Evolutionary conservation across 2,797 vertebrate species (phyloP), one percentile per base, ranked within the genome.

Genomic region (Prionace glauca): DNA sequence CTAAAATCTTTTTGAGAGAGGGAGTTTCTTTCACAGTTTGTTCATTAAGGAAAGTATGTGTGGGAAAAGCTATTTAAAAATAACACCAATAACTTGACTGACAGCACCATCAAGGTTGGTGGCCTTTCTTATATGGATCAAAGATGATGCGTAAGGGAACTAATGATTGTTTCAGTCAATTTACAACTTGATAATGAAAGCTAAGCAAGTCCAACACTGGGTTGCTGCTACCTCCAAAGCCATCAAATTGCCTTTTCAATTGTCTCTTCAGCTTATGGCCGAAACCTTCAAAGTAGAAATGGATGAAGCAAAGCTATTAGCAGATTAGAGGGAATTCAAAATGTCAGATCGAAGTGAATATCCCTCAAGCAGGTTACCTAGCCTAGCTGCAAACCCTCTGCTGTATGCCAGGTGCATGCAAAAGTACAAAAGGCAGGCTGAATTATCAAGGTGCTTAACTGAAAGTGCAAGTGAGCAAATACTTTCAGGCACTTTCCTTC

Each of bases 261-360:
- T 95, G 93, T 95, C 71, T 77, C 93, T 77, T 95, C 71, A 56
- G 41, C 60, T 95, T 96, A 96, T 96, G 96, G 96, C 96, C 91
- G 96, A 94, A 95, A 96, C 97, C 97, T 98, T 98, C 97, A 98
- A 98, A 98, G 98, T 97, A 96, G 97, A 96, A 10, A 96, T 96
- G 96, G 96, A 98, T 97, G 98, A 98, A 97, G 96, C 95, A 67
- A 95, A 96, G 96, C 97, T 97, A 97, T 98, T 97, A 98, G 97
- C 96, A 96, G 97, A 97, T 98, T 98, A 97, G 96, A 96, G 94
- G 95, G 96, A 97, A 96, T 97, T 96, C 95, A 96, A 96, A 96
- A 96, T 97, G 97, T 97, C 86, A 96, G 96, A 96, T 96, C 96
- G 96, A 96, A 95, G 16, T 96, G 96, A 96, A 95, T 96, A 96